Evolutionary conservation across 2,113 vertebrate genomes (phyloP).

Genomic region (Peromyscus maniculatus): DNA sequence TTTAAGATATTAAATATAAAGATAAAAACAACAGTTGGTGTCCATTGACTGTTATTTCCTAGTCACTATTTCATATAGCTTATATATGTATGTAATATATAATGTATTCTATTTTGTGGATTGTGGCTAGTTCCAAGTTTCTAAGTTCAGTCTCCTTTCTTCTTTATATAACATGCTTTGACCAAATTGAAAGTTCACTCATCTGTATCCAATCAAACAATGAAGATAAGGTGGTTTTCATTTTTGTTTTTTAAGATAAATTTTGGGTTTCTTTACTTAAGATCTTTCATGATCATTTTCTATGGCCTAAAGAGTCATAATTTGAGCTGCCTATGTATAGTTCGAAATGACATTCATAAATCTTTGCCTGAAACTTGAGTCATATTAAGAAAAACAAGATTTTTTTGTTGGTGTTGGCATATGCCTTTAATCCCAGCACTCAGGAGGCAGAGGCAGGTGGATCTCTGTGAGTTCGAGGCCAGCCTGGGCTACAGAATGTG

Average conservation of each 20-base stretch:
- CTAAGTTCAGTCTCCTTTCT: not conserved
- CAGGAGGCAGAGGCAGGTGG: no score
- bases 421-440: no score
- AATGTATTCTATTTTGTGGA: not conserved
- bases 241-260: not conserved
- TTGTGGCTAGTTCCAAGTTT: not conserved
- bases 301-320: not conserved
- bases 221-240: not conserved
- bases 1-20: constrained; percentile 14
- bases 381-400: not conserved
- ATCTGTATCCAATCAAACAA: not conserved
- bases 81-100: not conserved
- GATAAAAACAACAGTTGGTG: not conserved
- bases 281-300: not conserved
- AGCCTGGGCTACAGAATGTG: no score
- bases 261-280: not conserved
- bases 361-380: not conserved
- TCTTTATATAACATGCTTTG: not conserved
- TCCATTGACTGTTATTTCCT: not conserved
- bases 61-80: not conserved
- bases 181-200: not conserved
- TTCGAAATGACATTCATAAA: not conserved
- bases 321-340: not conserved
- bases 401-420: not conserved
- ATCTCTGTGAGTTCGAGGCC: no score